Conservation (phyloP, 2,888 invertebrate genomes). For the Hirtodrosophila trivittata region DNA sequence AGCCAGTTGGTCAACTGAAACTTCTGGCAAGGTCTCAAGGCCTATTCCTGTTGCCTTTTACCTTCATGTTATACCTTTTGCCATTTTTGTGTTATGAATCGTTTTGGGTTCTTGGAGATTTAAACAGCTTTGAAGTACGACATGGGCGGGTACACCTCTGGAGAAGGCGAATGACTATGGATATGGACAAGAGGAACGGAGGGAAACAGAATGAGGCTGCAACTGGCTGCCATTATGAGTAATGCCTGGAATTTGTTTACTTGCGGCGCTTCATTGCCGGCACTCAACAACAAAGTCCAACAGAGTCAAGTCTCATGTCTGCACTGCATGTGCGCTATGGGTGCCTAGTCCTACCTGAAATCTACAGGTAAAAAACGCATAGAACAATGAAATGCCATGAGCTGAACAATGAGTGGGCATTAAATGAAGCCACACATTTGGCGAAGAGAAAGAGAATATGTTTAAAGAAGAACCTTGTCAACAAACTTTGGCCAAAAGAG, state of each 20-base stretch:
- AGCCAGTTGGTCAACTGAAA: slow-evolving; percentile 30
- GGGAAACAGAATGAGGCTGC: slow-evolving; percentile 26
- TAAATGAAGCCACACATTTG: background rate
- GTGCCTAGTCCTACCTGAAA: background rate
- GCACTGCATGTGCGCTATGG: slow-evolving; percentile 48
- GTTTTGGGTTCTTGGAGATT: slow-evolving; percentile 41
- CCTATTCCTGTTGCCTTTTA: background rate
- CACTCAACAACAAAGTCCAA: slow-evolving; percentile 4
- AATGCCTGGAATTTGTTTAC: slow-evolving; percentile 76
- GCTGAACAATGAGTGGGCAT: slow-evolving; percentile 7
- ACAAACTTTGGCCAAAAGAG: too few species aligned
- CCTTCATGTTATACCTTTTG: slow-evolving; percentile 22
- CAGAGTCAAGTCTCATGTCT: slow-evolving; percentile 8
- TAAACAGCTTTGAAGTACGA: slow-evolving; percentile 52
- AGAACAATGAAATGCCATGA: slow-evolving; percentile 15
- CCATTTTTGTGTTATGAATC: slow-evolving; percentile 73
- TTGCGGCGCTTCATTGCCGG: slow-evolving; percentile 65
- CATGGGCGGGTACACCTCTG: slow-evolving; percentile 60
- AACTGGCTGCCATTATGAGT: slow-evolving; percentile 70
- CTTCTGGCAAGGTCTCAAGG: slow-evolving; percentile 37
- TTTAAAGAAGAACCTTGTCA: too few species aligned
- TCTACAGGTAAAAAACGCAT: slow-evolving; percentile 5
- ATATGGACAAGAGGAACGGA: background rate
- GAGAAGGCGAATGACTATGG: slow-evolving; percentile 9
- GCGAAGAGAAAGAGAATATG: background rate